Evolutionary conservation across 2,797 vertebrate genomes (phyloP).

Genomic region (Peromyscus eremicus): DNA sequence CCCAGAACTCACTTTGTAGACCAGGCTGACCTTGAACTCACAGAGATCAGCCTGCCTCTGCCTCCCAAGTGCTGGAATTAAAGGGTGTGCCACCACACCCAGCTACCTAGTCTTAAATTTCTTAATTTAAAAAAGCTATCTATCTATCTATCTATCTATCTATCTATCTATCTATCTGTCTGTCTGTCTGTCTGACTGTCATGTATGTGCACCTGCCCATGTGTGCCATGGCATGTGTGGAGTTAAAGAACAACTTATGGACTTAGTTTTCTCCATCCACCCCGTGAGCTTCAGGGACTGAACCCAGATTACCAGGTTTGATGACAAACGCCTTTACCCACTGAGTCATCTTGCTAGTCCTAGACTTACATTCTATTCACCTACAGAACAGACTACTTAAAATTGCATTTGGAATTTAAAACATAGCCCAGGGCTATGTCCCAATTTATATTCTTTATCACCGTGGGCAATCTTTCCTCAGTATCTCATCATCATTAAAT

Average conservation of each 20-base stretch:
- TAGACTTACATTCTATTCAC: slow-evolving; percentile 33
- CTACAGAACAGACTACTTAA: neutral
- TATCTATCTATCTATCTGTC: too few species aligned
- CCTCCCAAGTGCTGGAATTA: too few species aligned
- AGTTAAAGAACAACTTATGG: neutral
- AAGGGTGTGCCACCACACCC: too few species aligned
- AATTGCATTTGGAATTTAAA: neutral
- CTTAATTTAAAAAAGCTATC: neutral
- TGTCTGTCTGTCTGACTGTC: neutral
- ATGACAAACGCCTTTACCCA: neutral
- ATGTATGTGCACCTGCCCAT: neutral
- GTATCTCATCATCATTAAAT: neutral
- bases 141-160: too few species aligned
- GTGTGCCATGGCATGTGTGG: neutral
- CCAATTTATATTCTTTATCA: neutral
- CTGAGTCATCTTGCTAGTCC: neutral
- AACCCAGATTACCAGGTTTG: neutral
- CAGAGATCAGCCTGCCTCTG: too few species aligned
- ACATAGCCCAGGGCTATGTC: neutral
- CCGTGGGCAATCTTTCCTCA: neutral
- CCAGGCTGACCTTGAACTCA: too few species aligned
- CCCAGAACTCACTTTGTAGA: too few species aligned
- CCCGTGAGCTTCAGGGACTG: neutral
- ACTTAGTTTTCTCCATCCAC: neutral
- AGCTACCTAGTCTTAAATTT: slow-evolving; percentile 3